These are phyloP conservation scores for Lepilemur septentrionalis DNA, from an alignment of 2,797 vertebrate species.

Conservation along the genomic window DNA sequence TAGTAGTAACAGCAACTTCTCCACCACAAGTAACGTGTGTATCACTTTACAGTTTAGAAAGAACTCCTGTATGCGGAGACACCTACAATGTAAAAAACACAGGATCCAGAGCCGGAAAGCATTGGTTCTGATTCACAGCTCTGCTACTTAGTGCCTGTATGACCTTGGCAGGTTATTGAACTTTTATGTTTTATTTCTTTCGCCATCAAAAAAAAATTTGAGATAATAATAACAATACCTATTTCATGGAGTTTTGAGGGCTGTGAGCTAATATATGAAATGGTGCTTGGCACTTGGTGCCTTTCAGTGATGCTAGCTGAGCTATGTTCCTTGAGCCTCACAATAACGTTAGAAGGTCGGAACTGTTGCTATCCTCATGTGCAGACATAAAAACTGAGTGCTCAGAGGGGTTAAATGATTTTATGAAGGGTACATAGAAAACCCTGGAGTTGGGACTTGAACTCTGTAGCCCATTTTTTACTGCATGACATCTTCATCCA, in stretches of 20 bases:
- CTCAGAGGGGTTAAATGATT: neutral
- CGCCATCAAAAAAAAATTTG: constrained; percentile 5
- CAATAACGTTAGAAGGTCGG: neutral
- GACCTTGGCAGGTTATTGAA: neutral
- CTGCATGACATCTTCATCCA: neutral
- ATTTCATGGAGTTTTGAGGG: neutral
- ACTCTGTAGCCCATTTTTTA: neutral
- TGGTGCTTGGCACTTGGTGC: neutral
- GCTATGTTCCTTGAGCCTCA: neutral
- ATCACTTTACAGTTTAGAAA: neutral
- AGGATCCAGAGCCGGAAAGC: neutral
- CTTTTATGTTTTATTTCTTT: neutral
- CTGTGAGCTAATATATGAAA: neutral
- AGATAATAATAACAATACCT: neutral
- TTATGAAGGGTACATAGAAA: neutral
- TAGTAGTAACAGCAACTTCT: neutral
- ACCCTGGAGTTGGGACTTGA: neutral
- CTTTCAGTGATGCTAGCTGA: neutral
- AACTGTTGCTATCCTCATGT: neutral
- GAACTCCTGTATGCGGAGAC: neutral
- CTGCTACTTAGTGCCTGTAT: neutral
- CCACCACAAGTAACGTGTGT: neutral
- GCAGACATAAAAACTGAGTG: neutral
- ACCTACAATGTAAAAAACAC: neutral
- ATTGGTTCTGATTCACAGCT: neutral